Evolutionary conservation across 1,140 invertebrate genomes (phyloP), one percentile per base, ranked within the genome.

Genomic region (Pseudoatta argentina): DNA sequence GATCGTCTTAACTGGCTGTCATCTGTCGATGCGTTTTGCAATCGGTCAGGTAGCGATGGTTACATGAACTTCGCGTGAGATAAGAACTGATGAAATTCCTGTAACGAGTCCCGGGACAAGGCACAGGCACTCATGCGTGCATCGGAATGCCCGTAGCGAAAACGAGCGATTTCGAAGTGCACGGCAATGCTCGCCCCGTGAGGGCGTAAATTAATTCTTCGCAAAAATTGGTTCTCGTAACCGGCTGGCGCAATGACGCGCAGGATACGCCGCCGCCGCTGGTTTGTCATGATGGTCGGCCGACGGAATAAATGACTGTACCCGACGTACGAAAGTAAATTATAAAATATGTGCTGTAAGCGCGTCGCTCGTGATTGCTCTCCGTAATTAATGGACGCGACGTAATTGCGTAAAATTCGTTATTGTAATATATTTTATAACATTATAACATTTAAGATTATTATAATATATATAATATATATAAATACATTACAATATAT

Each of bases 11-110:
- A 89, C 55, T n/a, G n/a, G n/a, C n/a, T 77, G 85, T 87, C 71
- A 59, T 73, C 57, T 73, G 66, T 64, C 82, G 44, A 51, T 24
- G 27, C 48, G 34, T 78, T 16, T 66, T 21, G 27, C 89, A 79
- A 90, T 88, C 86, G 77, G 53, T 66, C 30, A 48, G 69, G 48
- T 16, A 67, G n/a, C 64, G 67, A 44, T 63, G 51, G 55, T 21
- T 39, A 64, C 88, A 61, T 55, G 73, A 79, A 69, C 73, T 87
- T 85, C 75, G 75, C 79, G 72, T 66, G 88, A 90, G 89, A 90
- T 90, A 90, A 90, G 88, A 85, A n/a, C 69, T 71, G 67, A 77
- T 34, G 48, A 44, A 66, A 87, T 79, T 76, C 86, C 55, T 48
- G 55, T 34, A 44, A 39, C 24, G 64, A 73, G 77, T 73, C 61